Evolutionary conservation across 92 coral and sea anemone species (phyloP), one percentile per base, ranked within the genome.

Genomic region (Phenganax stokvisi): DNA sequence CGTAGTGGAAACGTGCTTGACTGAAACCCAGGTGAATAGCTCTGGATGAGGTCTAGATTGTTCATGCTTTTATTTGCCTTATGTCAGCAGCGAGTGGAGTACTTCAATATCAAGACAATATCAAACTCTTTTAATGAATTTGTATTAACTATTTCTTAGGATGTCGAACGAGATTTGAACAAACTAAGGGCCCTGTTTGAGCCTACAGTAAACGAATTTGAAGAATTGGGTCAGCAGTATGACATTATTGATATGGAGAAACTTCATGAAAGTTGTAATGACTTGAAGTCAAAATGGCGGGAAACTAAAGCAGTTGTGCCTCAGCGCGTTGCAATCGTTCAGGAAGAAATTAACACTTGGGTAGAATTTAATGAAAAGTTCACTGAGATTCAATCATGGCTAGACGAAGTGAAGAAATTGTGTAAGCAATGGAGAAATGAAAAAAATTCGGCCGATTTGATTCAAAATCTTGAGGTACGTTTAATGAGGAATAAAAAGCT

Each of bases 401-500:
- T 94, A 37, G 90, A 88, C 12, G 94, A 90, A 53, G 92, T 88
- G 90, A 90, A 91, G 73, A 86, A 85, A 51, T 82, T 90, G 55
- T 90, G 94, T 11, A 86, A 83, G 68, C 82, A 79, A 12, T 93
- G 83, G 78, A 94, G 91, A 79, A 93, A 89, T 27, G 92, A 88
- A 12, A 89, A 92, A 51, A 96, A 90, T 70, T 62, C 76, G 31
- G 96, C 89, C 75, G 93, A 86, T 30, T 92, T 92, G 84, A 66
- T 94, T 65, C 89, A 87, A 72, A 90, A 89, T 31, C 91, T 94
- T 54, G 98, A 94, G 96, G 98, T 92, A 61, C 15, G 60, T 56
- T 74, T 57, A 10, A 30, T 11, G n/a, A 12, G 20, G 25, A 56
- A 7, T 30, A 74, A 29, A 51, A 62, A 25, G 28, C 29, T 12